Base-by-base conservation (phyloP, 2,113 vertebrate genomes). In the Donacobius atricapilla region DNA sequence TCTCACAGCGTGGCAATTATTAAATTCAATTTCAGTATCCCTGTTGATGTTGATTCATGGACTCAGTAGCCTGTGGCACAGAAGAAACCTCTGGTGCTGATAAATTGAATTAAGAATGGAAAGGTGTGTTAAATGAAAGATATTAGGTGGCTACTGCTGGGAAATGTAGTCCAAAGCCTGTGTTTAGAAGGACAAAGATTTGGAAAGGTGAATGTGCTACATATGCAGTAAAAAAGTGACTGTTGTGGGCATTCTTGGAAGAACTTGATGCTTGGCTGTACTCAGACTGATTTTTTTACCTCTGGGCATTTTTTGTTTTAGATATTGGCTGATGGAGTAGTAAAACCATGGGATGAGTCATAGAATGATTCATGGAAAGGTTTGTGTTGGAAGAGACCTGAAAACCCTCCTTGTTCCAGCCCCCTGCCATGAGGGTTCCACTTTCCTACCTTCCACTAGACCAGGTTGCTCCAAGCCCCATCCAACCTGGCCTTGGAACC, bases 371-470 rank as follows among this genome's bases (percentile, higher is more conserved):
- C 53, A 40, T 1, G 12, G 61, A 68, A 30, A 13, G 33, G 13
- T 30, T 58, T 54, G 24, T 15, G 24, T 22, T 53, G 53, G 39
- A 53, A 68, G 11, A 14, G 6, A 31, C n/a, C 17, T 21, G 15
- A 61, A 54, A 89, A 1, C 15, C 10, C 24, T 23, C 23, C 11
- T 19, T 13, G 10, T 69, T 35, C 54, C 53, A 45, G 4, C 1
- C 15, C 40, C 19, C n/a, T 68, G 70, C 47, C 30, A 13, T 10
- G 40, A n/a, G n/a, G n/a, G n/a, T n/a, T n/a, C n/a, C n/a, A n/a
- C n/a, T n/a, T n/a, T n/a, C n/a, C n/a, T n/a, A 31, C 7, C 5
- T 61, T 54, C 47, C 54, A 27, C 35, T 16, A 3, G 0, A 1
- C 25, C 70, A 83, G 40, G 7, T 7, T 35, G 10, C 25, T 69